These are phyloP conservation scores for Aphelenchoides avenae DNA, from an alignment of 1,140 invertebrate species.

Conservation along the genomic window DNA sequence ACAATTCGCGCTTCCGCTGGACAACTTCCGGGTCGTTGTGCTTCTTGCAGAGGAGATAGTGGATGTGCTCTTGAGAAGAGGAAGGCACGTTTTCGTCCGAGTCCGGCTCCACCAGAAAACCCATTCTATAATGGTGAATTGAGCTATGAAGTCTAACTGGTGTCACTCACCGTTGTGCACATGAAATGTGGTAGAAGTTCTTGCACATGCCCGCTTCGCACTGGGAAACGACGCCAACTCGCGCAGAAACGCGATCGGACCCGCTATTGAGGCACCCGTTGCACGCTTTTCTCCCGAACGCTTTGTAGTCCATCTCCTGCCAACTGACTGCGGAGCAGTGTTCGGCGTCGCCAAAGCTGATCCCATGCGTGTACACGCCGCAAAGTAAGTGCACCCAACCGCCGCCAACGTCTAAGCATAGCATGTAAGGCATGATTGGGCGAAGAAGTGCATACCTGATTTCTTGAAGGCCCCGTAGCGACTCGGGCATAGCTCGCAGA, in stretches of 20 bases:
- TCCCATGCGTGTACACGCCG: constrained; percentile 89
- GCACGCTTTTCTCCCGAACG: constrained; percentile 78
- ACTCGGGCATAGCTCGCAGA: constrained; percentile 64
- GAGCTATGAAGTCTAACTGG: background rate
- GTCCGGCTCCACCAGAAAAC: constrained; percentile 46
- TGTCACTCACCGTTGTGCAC: constrained; percentile 59
- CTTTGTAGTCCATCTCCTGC: constrained; percentile 89
- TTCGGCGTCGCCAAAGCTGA: constrained; percentile 90
- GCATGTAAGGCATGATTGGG: constrained; percentile 44
- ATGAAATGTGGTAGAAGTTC: constrained; percentile 94
- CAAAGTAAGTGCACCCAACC: constrained; percentile 96
- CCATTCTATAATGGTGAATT: constrained; percentile 31
- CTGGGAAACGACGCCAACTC: constrained; percentile 87
- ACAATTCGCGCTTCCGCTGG: constrained; percentile 21
- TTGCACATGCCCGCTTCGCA: constrained; percentile 97
- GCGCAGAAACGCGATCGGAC: constrained; percentile 77
- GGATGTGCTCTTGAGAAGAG: too few relatives aligned
- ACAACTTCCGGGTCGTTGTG: constrained; percentile 35
- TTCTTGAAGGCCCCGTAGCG: constrained; percentile 84
- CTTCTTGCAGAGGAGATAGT: constrained; percentile 38
- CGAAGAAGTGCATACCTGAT: constrained; percentile 71
- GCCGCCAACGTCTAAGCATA: constrained; percentile 25
- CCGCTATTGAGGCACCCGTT: constrained; percentile 79
- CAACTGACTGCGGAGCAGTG: constrained; percentile 72
- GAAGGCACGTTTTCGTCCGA: too few relatives aligned